Evolutionary conservation across 2,888 invertebrate genomes (phyloP), one percentile per base, ranked within the genome.

Genomic region (Aphrophora alni): DNA sequence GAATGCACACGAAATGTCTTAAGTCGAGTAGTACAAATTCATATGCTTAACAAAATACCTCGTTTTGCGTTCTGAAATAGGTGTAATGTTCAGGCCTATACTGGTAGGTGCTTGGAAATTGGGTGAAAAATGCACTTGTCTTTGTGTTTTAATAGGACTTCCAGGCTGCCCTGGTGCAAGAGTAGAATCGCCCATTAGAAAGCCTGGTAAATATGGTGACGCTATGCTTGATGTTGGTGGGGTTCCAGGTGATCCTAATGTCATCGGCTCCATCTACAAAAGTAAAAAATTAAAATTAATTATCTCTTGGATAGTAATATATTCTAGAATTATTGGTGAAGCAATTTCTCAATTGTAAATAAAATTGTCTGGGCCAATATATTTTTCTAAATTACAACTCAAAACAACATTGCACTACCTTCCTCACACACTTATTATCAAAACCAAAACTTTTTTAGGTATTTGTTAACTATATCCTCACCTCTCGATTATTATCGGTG

Each of bases 201-300:
- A 96, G 82, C 93, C 92, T 74, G 96, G 95, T 85, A 96, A 89
- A 89, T 93, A 95, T 73, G 92, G 92, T 44, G 93, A 92, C 28
- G 83, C 87, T 17, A 89, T 87, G n/a, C 94, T 93, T 84, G 93
- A 93, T 85, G 93, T 93, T 76, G 93, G 91, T 0, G 95, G 93
- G 87, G 95, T 95, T 51, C 87, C 88, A 0, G 89, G 89, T 38
- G 89, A 89, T 82, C 95, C 95, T 84, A 96, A 89, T 78, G 93
- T 91, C 95, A 96, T 96, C 75, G 95, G 95, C 88, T 95, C 95
- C 95, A 95, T 95, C 69, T 69, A 8, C 3, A n/a, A 26, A 17
- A 17, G 24, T 3, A 69, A 76, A 24, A 4, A 75, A 44, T 10
- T 44, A 14, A 4, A 33, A 33, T 33, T 7, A 33, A 33, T n/a